These are phyloP conservation scores for Bombus cullumanus DNA, from an alignment of 1,140 invertebrate species.

Conservation along the genomic window DNA sequence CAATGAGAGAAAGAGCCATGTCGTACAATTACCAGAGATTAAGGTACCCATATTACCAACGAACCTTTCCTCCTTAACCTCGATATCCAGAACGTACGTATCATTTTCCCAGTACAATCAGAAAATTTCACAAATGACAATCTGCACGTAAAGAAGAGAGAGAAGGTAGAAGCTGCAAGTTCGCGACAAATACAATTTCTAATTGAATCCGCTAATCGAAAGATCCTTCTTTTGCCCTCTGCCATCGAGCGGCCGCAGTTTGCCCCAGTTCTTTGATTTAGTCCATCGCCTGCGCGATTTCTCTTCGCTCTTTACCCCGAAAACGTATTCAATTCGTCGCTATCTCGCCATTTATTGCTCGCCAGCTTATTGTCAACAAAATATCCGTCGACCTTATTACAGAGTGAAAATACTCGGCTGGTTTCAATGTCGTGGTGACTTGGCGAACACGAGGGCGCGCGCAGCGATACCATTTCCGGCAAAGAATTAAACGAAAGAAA, in stretches of 20 bases:
- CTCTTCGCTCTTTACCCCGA: background rate
- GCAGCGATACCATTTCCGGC: background rate
- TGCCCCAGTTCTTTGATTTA: constrained; percentile 48
- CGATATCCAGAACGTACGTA: constrained; percentile 8
- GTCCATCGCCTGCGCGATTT: constrained; percentile 9
- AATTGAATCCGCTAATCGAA: constrained; percentile 50
- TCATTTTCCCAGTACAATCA: background rate
- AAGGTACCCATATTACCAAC: too few species aligned
- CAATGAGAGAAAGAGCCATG: too few species aligned
- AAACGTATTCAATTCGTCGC: constrained; percentile 37
- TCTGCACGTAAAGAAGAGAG: background rate
- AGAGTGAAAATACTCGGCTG: constrained; percentile 24
- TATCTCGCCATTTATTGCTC: constrained; percentile 48
- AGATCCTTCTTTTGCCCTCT: background rate
- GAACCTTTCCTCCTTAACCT: background rate
- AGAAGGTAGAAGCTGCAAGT: background rate
- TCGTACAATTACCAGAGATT: too few species aligned
- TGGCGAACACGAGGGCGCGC: background rate
- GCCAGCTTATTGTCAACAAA: constrained; percentile 49
- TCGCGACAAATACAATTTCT: constrained; percentile 32
- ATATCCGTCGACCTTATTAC: constrained; percentile 48
- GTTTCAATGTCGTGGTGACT: background rate
- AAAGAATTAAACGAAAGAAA: constrained; percentile 37
- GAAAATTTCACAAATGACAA: background rate
- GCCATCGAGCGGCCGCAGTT: constrained; percentile 20